Conservation (phyloP, 2,888 invertebrate genomes). For the Athalia rosae region DNA sequence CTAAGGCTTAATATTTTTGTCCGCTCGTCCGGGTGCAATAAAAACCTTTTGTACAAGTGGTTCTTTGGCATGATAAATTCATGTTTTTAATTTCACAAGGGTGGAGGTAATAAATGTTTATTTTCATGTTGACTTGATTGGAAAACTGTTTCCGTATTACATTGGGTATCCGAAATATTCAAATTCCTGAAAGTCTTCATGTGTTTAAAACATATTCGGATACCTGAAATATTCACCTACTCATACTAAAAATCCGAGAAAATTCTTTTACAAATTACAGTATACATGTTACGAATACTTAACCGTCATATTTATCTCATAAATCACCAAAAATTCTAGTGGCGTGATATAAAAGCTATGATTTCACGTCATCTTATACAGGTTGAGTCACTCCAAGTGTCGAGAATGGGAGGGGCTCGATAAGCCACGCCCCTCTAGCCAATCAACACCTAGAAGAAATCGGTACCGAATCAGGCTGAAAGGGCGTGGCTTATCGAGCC, state of each 20-base stretch:
- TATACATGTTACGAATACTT: constrained; percentile 41
- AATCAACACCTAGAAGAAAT: too few species aligned
- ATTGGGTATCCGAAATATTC: constrained; percentile 43
- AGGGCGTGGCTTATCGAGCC: too few species aligned
- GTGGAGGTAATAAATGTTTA: constrained; percentile 29
- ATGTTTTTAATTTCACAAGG: constrained; percentile 13
- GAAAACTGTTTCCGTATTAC: neutral
- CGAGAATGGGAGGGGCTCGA: too few species aligned
- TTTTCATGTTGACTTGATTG: neutral
- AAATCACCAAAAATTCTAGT: neutral
- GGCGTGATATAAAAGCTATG: neutral
- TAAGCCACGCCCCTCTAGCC: too few species aligned
- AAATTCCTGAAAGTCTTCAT: constrained; percentile 39
- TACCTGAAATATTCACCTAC: constrained; percentile 35
- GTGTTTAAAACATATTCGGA: constrained; percentile 32
- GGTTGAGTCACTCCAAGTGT: too few species aligned
- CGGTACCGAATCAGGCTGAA: too few species aligned
- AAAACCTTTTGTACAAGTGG: constrained; percentile 34
- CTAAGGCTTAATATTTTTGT: constrained; percentile 34
- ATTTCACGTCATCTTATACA: constrained; percentile 3
- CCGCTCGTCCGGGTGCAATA: constrained; percentile 10
- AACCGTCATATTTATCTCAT: neutral
- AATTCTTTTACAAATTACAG: constrained; percentile 19
- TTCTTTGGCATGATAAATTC: constrained; percentile 34
- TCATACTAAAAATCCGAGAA: neutral